Evolutionary conservation across 2,797 vertebrate genomes (phyloP).

Genomic region (Trichosurus vulpecula): DNA sequence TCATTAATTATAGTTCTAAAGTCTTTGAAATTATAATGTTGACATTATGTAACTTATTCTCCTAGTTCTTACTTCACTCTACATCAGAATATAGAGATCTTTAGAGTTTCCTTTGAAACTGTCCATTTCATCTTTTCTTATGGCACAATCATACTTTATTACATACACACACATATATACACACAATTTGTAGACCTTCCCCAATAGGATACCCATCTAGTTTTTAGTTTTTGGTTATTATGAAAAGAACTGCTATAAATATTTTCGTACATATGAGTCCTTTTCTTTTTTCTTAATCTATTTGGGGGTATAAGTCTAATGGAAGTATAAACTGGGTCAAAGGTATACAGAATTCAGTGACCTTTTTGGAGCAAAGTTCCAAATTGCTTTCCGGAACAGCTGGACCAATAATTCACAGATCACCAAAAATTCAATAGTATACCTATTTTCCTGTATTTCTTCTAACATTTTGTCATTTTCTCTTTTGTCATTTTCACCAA

Average conservation of each 20-base stretch:
- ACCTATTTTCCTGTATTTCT: neutral
- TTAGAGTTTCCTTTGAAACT: neutral
- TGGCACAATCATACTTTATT: neutral
- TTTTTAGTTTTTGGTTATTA: neutral
- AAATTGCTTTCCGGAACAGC: neutral
- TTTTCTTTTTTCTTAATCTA: neutral
- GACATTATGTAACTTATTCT: neutral
- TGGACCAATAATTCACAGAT: neutral
- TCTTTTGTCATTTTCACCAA: neutral
- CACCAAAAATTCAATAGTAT: neutral
- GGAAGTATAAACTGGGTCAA: neutral
- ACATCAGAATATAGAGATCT: neutral
- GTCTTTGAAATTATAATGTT: neutral
- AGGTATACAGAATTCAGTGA: neutral
- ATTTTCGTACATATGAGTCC: neutral
- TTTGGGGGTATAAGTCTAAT: neutral
- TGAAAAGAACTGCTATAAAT: neutral
- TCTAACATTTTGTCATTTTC: neutral
- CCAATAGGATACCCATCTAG: neutral
- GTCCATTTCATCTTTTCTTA: neutral
- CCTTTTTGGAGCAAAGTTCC: neutral
- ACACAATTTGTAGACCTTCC: neutral
- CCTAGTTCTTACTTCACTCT: neutral
- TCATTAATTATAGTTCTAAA: neutral
- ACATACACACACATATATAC: neutral